Percentiles rank a stretch among this genome's conserved stretches.
Conservation (phyloP, 2,797 vertebrate species). For the Scolopax rusticola region DNA sequence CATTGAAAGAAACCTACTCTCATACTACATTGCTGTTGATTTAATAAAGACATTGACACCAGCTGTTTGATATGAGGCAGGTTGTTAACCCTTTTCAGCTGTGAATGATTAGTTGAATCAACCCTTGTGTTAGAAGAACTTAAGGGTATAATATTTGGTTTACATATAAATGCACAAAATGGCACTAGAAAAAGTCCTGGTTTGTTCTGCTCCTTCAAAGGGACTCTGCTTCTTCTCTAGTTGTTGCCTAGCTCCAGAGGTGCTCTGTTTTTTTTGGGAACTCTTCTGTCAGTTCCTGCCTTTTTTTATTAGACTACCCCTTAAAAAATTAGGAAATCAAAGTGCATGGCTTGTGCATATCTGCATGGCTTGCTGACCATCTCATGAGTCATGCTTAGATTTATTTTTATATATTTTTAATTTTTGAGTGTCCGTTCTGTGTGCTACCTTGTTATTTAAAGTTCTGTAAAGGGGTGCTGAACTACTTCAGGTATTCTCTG, state of each 20-base stretch:
- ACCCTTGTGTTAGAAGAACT: not conserved
- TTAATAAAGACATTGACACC: not conserved
- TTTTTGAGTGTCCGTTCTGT: not conserved
- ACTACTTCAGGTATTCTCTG: not conserved
- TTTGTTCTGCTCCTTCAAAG: not conserved
- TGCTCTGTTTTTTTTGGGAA: not conserved
- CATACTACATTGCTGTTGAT: not conserved
- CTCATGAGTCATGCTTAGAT: not conserved
- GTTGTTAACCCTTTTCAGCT: not conserved
- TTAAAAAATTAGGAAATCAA: not conserved
- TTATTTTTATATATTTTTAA: not conserved
- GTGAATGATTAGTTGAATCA: not conserved
- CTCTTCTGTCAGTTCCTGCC: not conserved
- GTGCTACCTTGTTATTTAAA: not conserved
- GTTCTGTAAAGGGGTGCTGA: not conserved
- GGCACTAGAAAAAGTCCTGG: not conserved
- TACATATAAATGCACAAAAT: not conserved
- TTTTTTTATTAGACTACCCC: not conserved
- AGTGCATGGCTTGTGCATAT: not conserved
- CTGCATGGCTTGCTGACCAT: not conserved
- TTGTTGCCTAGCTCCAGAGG: not conserved
- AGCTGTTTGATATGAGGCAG: not conserved
- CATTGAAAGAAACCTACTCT: not conserved
- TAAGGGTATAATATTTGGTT: not conserved
- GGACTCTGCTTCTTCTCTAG: not conserved